These are phyloP conservation scores for Ariopsis seemanni DNA, from an alignment of 2,113 vertebrate species.

Conservation along the genomic window DNA sequence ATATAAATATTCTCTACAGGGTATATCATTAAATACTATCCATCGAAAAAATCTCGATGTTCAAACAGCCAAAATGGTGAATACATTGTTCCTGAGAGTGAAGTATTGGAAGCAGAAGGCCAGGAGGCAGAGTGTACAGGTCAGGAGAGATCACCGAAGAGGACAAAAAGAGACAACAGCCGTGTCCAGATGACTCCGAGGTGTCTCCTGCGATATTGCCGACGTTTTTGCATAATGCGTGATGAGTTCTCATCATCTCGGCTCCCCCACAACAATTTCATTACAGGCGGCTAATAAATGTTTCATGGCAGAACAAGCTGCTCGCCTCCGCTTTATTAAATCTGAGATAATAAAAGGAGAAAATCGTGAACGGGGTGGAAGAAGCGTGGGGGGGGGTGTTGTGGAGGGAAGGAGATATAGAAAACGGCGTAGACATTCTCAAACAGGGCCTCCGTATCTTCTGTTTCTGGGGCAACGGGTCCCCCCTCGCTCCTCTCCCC, in stretches of 20 bases:
- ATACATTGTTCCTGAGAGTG: not conserved
- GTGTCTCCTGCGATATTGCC: slow-evolving; percentile 70
- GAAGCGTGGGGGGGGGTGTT: slow-evolving; percentile 47
- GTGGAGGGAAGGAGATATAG: slow-evolving; percentile 63
- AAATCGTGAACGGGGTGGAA: slow-evolving; percentile 58
- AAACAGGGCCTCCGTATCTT: slow-evolving; percentile 76
- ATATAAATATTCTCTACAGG: not conserved
- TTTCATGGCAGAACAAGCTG: slow-evolving; percentile 87
- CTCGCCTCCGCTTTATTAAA: slow-evolving; percentile 87
- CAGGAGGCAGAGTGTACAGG: slow-evolving; percentile 23
- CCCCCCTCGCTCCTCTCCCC: slow-evolving; percentile 57
- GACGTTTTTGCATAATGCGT: slow-evolving; percentile 83
- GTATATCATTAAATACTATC: not conserved
- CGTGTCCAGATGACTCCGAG: slow-evolving; percentile 37
- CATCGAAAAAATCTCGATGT: not conserved
- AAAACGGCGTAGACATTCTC: slow-evolving; percentile 73
- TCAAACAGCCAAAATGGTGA: not conserved
- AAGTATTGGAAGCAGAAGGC: slow-evolving; percentile 31
- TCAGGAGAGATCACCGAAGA: slow-evolving; percentile 33
- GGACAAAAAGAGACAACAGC: slow-evolving; percentile 31
- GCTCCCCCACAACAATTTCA: slow-evolving; percentile 85
- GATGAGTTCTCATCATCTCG: slow-evolving; percentile 78
- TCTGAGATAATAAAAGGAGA: slow-evolving; percentile 87
- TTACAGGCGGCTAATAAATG: slow-evolving; percentile 93
- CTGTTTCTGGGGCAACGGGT: slow-evolving; percentile 81